These are phyloP conservation scores for Regulus satrapa DNA, from an alignment of 2,113 vertebrate species.

Conservation along the genomic window DNA sequence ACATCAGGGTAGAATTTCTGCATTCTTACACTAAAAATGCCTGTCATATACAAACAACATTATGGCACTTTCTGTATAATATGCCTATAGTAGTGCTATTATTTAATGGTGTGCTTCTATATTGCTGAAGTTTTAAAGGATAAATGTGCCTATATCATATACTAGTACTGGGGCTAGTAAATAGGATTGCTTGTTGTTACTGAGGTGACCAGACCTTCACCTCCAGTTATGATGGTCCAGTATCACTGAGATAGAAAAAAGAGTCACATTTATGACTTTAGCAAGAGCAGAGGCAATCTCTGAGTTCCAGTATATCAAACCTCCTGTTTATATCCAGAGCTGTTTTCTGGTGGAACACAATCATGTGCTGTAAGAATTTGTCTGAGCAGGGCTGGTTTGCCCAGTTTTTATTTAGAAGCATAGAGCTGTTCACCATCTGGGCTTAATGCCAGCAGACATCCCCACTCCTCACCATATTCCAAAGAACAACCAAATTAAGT, in stretches of 20 bases:
- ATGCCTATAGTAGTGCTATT: constrained; percentile 57
- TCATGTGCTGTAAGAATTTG: neutral
- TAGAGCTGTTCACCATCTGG: neutral
- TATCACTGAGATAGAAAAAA: neutral
- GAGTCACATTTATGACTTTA: neutral
- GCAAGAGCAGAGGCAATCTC: neutral
- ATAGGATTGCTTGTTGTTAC: neutral
- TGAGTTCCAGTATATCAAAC: neutral
- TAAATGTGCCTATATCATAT: constrained; percentile 31
- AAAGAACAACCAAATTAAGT: neutral
- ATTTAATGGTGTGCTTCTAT: constrained; percentile 59
- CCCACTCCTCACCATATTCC: neutral
- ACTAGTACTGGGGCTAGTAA: neutral
- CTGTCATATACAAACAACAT: constrained; percentile 72
- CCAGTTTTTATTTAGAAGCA: neutral
- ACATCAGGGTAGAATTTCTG: constrained; percentile 68
- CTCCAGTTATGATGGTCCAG: neutral
- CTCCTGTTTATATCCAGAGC: neutral
- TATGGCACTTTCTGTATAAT: constrained; percentile 67
- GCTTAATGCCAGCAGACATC: neutral
- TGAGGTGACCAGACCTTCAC: neutral
- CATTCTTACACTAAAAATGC: constrained; percentile 67
- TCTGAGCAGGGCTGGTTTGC: neutral
- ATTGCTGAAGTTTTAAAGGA: constrained; percentile 59
- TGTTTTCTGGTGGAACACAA: neutral